These are phyloP conservation scores for Camponotus floridanus DNA, from an alignment of 1,140 invertebrate species.

Conservation along the genomic window DNA sequence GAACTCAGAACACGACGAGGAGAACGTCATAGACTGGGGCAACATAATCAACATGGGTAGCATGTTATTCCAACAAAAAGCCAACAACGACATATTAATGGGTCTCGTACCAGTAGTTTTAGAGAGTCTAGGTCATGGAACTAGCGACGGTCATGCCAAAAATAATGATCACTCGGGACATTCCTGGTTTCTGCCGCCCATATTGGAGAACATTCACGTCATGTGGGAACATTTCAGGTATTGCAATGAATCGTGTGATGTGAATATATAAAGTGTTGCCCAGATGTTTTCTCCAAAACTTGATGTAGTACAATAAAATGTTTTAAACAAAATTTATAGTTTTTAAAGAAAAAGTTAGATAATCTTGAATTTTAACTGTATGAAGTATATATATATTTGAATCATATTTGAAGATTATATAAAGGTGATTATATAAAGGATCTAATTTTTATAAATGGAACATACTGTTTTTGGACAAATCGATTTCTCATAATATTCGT, in stretches of 20 bases:
- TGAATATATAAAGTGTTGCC: neutral
- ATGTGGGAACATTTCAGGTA: conserved; percentile 91
- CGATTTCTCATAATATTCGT: too few relatives aligned
- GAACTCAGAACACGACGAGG: conserved; percentile 59
- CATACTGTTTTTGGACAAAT: too few relatives aligned
- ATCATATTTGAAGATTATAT: too few relatives aligned
- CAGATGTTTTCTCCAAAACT: too few relatives aligned
- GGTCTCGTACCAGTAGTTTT: conserved; percentile 89
- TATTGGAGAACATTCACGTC: conserved; percentile 91
- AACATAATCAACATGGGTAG: conserved; percentile 88
- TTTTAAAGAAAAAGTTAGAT: too few relatives aligned
- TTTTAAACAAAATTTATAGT: too few relatives aligned
- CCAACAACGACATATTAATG: conserved; percentile 87
- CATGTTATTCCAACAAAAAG: conserved; percentile 86
- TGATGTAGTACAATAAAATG: too few relatives aligned
- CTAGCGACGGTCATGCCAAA: conserved; percentile 82
- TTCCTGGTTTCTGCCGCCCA: conserved; percentile 90
- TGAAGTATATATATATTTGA: too few relatives aligned
- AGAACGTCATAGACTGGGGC: conserved; percentile 85
- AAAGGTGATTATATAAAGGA: too few relatives aligned
- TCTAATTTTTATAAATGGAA: too few relatives aligned
- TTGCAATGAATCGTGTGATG: neutral
- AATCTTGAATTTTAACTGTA: too few relatives aligned
- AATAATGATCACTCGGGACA: conserved; percentile 90
- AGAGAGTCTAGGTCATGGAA: conserved; percentile 85